Percentiles rank a stretch among this genome's conserved stretches.
phyloP scores from a whole-genome alignment of 1,140 invertebrate species.

The Argopecten irradians region DNA sequence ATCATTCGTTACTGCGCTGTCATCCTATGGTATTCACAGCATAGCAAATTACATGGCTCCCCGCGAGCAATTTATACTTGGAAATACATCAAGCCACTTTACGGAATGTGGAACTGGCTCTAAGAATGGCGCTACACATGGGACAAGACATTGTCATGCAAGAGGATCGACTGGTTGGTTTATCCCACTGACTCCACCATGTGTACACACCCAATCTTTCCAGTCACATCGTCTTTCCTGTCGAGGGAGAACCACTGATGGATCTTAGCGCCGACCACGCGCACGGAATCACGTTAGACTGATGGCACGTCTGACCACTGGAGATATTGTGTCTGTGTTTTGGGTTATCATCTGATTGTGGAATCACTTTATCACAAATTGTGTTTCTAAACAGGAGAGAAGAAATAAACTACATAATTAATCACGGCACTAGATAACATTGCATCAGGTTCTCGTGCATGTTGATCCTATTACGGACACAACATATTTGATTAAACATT shows the following conservation, averaged over 20 bases:
- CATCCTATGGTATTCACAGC: conserved; percentile 7
- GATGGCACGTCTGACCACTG: neutral
- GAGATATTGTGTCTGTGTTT: neutral
- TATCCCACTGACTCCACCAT: neutral
- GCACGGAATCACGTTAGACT: neutral
- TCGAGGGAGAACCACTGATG: neutral
- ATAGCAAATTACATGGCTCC: conserved; percentile 21
- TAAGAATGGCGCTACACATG: conserved; percentile 5
- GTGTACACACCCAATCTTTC: neutral
- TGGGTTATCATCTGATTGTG: neutral
- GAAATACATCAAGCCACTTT: conserved; percentile 21
- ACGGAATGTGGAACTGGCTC: conserved; percentile 4
- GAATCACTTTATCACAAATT: neutral
- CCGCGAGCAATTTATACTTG: conserved; percentile 15
- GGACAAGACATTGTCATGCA: neutral
- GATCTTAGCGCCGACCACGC: conserved; percentile 4
- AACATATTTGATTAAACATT: neutral
- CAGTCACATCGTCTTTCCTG: neutral
- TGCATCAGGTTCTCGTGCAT: neutral
- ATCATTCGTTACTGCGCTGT: conserved; percentile 6
- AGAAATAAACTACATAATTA: neutral
- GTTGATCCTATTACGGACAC: neutral
- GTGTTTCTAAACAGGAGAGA: neutral
- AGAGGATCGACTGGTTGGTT: neutral
- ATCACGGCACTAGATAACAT: neutral